Evolutionary conservation across 1,140 invertebrate genomes (phyloP), one percentile per base, ranked within the genome.

Genomic region (Cardiocondyla obscurior): DNA sequence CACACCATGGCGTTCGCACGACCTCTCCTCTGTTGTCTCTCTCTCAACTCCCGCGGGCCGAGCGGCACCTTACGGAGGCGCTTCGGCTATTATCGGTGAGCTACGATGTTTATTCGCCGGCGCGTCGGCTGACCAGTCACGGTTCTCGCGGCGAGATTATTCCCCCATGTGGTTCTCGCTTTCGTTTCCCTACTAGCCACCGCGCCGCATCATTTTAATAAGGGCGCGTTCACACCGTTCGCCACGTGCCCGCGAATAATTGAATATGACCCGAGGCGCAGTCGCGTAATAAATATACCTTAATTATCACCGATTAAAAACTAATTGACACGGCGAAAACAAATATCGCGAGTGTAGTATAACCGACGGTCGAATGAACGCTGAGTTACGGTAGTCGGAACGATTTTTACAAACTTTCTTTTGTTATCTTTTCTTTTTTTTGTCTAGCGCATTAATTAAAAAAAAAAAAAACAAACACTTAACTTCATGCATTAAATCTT

Each of bases 51-150:
- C 77, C 83, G 77, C 86, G 77, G 42, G 65, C 83, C 74, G 65
- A 73, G 74, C 82, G 89, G 81, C 86, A 87, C 89, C 90, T 91
- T 89, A 81, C 87, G 44, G n/a, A n/a, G n/a, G 73, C 74, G 33
- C 89, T 92, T 92, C 91, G 91, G 91, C 89, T 92, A 91, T 91
- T 91, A 92, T 92, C 91, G 91, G 91, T 92, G 89, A 92, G 90
- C 90, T 90, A 92, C 91, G 91, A 92, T 92, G 90, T 91, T 92
- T 92, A 92, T 92, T 92, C 90, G 91, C 90, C 90, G 90, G 91
- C 87, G 86, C 87, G 86, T 91, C 90, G 87, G 81, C 85, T 77
- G 85, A 88, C 86, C 88, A 91, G 90, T 91, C 89, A 91, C 87
- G 84, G 83, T n/a, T n/a, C 84, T 90, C 85, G 73, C 82, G 86